These are phyloP conservation scores for Tetropium fuscum DNA, from an alignment of 2,888 invertebrate species.

Conservation along the genomic window DNA sequence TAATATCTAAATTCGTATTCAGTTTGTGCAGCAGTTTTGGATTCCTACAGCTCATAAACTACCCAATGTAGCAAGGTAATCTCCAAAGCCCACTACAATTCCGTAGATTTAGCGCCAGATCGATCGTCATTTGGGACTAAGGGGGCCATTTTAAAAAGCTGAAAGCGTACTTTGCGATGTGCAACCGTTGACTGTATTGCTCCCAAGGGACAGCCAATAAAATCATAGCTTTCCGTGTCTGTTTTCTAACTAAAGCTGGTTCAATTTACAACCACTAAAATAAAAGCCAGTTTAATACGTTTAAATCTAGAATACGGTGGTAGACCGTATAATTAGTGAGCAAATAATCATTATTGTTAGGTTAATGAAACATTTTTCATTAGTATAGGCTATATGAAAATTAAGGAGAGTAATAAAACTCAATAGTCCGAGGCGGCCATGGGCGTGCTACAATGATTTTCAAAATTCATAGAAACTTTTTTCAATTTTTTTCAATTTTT, in stretches of 20 bases:
- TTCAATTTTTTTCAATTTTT: too few relatives aligned
- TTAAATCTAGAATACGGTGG: background rate
- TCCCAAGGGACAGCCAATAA: conserved; percentile 62
- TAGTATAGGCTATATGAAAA: too few relatives aligned
- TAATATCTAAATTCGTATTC: conserved; percentile 32
- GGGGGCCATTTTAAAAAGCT: conserved; percentile 67
- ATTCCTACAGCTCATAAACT: conserved; percentile 40
- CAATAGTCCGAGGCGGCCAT: too few relatives aligned
- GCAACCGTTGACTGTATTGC: conserved; percentile 59
- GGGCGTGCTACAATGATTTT: too few relatives aligned
- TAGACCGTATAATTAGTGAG: background rate
- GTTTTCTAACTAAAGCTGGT: conserved; percentile 27
- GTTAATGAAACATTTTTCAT: too few relatives aligned
- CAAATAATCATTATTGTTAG: background rate
- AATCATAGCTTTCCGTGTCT: conserved; percentile 60
- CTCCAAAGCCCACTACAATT: conserved; percentile 62
- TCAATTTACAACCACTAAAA: conserved; percentile 9
- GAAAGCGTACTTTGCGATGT: conserved; percentile 66
- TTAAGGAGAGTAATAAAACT: too few relatives aligned
- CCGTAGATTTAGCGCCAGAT: conserved; percentile 64
- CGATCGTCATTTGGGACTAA: conserved; percentile 66
- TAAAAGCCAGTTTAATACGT: conserved; percentile 1
- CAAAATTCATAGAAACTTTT: too few relatives aligned
- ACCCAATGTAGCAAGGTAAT: conserved; percentile 43
- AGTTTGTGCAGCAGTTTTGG: conserved; percentile 24